phyloP scores from a whole-genome alignment of 2,797 vertebrate species.

The Chromis chromis region DNA sequence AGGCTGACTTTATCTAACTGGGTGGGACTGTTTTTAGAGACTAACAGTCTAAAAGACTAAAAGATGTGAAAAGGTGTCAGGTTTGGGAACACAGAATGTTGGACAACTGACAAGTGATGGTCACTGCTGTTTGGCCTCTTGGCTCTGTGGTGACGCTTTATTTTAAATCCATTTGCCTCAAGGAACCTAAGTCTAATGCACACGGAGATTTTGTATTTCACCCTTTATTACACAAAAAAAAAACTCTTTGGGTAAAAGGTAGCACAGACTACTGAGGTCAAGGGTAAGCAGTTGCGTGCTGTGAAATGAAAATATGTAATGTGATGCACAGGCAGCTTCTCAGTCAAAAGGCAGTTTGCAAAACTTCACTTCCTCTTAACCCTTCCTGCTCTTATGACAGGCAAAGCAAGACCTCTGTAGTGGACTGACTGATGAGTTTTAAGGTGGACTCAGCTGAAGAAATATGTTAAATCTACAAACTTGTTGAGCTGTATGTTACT shows the following conservation, averaged over 20 bases:
- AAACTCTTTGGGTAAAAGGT: neutral
- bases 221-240: too few relatives aligned
- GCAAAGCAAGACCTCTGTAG: neutral
- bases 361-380: constrained; percentile 81
- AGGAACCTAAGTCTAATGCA: neutral
- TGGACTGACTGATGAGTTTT: constrained; percentile 12
- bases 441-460: too few relatives aligned
- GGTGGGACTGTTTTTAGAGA: neutral
- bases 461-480: too few relatives aligned
- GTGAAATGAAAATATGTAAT: constrained; percentile 30
- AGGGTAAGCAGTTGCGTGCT: neutral
- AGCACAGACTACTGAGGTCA: neutral
- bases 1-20: neutral
- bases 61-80: neutral
- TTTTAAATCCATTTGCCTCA: neutral
- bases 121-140: neutral
- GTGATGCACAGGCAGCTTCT: constrained; percentile 60
- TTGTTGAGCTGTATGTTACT: too few relatives aligned
- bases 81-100: neutral
- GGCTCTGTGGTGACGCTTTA: neutral
- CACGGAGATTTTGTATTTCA: neutral
- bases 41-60: too few relatives aligned
- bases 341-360: constrained; percentile 64
- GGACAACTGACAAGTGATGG: too few relatives aligned
- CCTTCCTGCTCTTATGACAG: constrained; percentile 62